A percentile compares a stretch with the other conserved stretches of the same genome.
These are phyloP conservation scores for Sebastolobus alascanus DNA, from an alignment of 2,797 vertebrate species.

Conservation along the genomic window DNA sequence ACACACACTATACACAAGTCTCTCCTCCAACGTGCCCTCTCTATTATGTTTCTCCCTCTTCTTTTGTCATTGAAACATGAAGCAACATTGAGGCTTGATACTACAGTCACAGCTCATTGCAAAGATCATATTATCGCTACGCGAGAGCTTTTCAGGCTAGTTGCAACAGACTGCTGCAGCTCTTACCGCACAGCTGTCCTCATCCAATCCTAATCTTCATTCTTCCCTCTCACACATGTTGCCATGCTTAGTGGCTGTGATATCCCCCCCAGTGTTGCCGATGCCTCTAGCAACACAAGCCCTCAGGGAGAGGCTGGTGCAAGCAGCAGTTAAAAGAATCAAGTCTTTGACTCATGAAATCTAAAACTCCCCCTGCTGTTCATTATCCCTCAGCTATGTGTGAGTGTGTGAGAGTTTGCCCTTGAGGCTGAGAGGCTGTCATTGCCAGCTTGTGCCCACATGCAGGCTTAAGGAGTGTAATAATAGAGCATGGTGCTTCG, in stretches of 20 bases:
- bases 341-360: constrained; percentile 54
- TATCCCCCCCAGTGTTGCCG: constrained; percentile 6
- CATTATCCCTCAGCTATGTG: constrained; percentile 47
- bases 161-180: constrained; percentile 24
- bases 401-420: constrained; percentile 26
- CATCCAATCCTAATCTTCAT: constrained; percentile 9
- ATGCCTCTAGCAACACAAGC: constrained; percentile 29
- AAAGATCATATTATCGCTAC: neutral
- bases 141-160: neutral
- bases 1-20: constrained; percentile 10
- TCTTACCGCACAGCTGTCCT: neutral
- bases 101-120: neutral
- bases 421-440: constrained; percentile 64
- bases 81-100: constrained; percentile 8
- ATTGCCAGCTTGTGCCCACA: constrained; percentile 76
- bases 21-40: constrained; percentile 29
- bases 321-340: constrained; percentile 31
- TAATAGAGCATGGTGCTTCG: constrained; percentile 77
- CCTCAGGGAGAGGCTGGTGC: constrained; percentile 20
- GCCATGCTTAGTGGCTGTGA: constrained; percentile 25
- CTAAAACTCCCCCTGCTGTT: constrained; percentile 66
- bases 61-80: constrained; percentile 30
- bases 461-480: constrained; percentile 60
- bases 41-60: constrained; percentile 27
- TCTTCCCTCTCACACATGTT: constrained; percentile 31